These are phyloP conservation scores for Oceanites oceanicus DNA, from an alignment of 2,113 vertebrate species.

Conservation along the genomic window DNA sequence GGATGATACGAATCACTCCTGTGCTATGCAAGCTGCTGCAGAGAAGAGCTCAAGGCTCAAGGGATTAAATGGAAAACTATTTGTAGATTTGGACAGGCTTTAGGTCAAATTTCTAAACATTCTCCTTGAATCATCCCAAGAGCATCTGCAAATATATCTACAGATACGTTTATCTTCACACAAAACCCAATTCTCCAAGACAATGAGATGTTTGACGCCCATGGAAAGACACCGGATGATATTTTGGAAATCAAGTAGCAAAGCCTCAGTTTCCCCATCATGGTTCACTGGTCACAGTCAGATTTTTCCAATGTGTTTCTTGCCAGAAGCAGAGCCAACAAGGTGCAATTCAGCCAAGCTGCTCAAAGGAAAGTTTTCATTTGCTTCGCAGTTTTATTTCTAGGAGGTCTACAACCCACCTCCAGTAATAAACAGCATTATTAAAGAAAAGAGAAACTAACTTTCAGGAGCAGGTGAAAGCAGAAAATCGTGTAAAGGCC, in stretches of 20 bases:
- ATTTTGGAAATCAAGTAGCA: not conserved
- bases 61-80: not conserved
- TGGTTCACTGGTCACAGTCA: not conserved
- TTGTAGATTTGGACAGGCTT: not conserved
- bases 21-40: accelerated
- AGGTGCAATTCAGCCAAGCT: not conserved
- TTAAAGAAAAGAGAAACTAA: not conserved
- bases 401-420: not conserved
- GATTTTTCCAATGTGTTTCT: not conserved
- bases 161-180: not conserved
- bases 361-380: not conserved
- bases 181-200: not conserved
- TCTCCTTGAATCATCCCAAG: not conserved
- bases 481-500: not conserved
- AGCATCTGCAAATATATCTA: not conserved
- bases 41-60: not conserved
- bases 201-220: not conserved
- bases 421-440: not conserved
- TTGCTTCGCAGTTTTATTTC: not conserved
- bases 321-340: not conserved
- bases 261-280: not conserved
- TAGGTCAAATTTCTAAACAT: not conserved
- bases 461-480: not conserved
- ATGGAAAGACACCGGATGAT: not conserved
- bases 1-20: accelerated